Conservation (phyloP, 2,113 vertebrate genomes). For the Megaceryle torquata region DNA sequence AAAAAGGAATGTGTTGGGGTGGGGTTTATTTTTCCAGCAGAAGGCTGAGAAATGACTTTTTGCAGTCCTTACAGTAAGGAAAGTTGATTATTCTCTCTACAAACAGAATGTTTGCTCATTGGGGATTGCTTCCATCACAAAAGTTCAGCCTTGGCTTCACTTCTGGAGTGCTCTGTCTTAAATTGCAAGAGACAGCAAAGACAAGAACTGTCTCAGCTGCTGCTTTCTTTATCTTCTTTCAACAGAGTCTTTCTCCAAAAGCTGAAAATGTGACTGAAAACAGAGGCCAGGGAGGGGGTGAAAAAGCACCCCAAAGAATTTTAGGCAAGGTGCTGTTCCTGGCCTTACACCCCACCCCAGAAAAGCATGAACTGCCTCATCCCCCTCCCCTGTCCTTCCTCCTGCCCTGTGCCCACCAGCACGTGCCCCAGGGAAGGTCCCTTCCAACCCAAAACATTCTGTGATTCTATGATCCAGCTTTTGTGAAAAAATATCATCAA, state of each 20-base stretch:
- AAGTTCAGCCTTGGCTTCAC: background rate
- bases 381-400: too few species aligned
- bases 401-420: background rate
- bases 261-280: fast-evolving
- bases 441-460: background rate
- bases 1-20: background rate
- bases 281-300: background rate
- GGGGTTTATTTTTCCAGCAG: background rate
- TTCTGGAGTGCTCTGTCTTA: background rate
- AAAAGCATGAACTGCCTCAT: fast-evolving
- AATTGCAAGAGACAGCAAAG: background rate
- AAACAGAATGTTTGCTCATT: background rate
- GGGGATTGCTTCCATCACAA: background rate
- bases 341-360: background rate
- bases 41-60: background rate
- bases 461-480: background rate
- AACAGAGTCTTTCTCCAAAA: background rate
- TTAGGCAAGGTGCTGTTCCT: fast-evolving
- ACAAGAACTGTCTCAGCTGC: too few species aligned
- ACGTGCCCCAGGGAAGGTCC: background rate
- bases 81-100: background rate
- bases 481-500: background rate
- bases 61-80: background rate
- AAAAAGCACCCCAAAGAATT: background rate
- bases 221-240: too few species aligned